A percentile compares a stretch with the other conserved stretches of the same genome.
These are phyloP conservation scores for Piscicola geometra DNA, from an alignment of 2,888 invertebrate genomes.

Conservation along the genomic window DNA sequence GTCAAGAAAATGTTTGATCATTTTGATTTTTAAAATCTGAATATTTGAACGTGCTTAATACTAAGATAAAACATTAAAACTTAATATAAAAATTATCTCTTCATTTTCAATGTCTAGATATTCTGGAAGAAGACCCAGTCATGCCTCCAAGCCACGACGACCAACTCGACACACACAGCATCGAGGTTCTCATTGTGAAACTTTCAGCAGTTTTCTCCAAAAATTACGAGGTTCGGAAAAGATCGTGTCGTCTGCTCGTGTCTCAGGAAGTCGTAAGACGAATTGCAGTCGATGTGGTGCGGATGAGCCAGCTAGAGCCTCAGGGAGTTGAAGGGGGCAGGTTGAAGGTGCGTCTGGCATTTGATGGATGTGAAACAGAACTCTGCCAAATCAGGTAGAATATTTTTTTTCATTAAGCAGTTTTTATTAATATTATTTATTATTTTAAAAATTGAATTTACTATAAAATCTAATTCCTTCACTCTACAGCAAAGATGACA, in stretches of 20 bases:
- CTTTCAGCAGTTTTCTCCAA: constrained; percentile 14
- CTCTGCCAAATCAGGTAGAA: constrained; percentile 10
- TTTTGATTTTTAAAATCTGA: no score
- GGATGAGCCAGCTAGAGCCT: constrained; percentile 38
- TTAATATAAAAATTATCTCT: no score
- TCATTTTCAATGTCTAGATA: no score
- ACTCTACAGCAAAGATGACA: not conserved
- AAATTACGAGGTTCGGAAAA: constrained; percentile 15
- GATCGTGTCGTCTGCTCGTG: constrained; percentile 18
- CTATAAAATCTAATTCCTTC: no score
- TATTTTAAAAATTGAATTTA: no score
- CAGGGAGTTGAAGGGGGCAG: constrained; percentile 34
- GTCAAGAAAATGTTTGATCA: no score
- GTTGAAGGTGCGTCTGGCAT: constrained; percentile 23
- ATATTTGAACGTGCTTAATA: no score
- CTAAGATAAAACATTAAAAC: no score
- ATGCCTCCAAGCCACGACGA: constrained; percentile 20
- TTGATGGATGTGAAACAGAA: constrained; percentile 20
- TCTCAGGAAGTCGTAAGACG: constrained; percentile 26
- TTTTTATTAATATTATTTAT: no score
- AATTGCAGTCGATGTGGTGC: constrained; percentile 36
- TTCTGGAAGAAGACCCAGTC: not conserved
- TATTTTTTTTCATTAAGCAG: no score
- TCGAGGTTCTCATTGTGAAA: constrained; percentile 21
- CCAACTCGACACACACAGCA: constrained; percentile 29